A percentile compares a stretch with the other conserved stretches of the same genome.
Conservation (phyloP, 1,140 invertebrate species). For the Apis dorsata region DNA sequence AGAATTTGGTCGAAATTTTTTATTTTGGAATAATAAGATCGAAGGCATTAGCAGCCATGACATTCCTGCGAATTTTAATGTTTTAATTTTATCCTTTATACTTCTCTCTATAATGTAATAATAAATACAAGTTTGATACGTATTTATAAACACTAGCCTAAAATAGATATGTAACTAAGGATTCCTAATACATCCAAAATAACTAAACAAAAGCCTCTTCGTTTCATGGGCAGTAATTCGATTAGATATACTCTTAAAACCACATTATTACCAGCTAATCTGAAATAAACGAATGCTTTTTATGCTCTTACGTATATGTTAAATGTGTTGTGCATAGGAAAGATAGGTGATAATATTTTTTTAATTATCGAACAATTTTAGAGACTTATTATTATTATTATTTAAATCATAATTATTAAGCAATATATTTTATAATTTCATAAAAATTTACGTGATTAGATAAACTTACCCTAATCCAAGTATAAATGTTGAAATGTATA, state of each 20-base stretch:
- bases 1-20: constrained; percentile 67
- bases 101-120: neutral
- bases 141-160: constrained; percentile 54
- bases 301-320: neutral
- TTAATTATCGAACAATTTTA: too few relatives aligned
- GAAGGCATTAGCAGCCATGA: constrained; percentile 68
- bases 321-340: too few relatives aligned
- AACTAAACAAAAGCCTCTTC: constrained; percentile 61
- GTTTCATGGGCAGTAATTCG: constrained; percentile 65
- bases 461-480: constrained; percentile 62
- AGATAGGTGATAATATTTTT: too few relatives aligned
- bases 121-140: neutral
- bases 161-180: constrained; percentile 55
- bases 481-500: constrained; percentile 60
- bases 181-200: constrained; percentile 65
- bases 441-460: neutral
- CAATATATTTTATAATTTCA: neutral
- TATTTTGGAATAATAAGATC: constrained; percentile 52
- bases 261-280: constrained; percentile 65
- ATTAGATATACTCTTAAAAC: constrained; percentile 66
- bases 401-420: too few relatives aligned
- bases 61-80: constrained; percentile 46
- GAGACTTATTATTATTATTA: too few relatives aligned
- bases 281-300: constrained; percentile 28
- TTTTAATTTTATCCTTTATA: constrained; percentile 1